Base-by-base conservation (phyloP, 2,113 vertebrate species). In the Xenotilapia longispinis region DNA sequence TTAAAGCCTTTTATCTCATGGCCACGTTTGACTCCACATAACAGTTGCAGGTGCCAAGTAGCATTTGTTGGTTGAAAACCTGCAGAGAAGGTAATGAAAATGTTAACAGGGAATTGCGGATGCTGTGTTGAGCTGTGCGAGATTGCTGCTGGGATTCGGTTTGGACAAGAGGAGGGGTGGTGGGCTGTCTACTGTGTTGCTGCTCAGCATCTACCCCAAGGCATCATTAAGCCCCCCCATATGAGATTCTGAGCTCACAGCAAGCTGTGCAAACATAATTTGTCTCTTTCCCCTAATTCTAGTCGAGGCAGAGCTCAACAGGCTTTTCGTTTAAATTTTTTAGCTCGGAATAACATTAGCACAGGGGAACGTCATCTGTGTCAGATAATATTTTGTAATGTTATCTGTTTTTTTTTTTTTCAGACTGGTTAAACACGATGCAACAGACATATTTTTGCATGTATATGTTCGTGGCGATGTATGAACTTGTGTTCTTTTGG, bases 241-340 rank as follows among this genome's bases (percentile, higher is more conserved):
- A 91, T 93, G 93, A 93, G 87, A 82, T 87, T 83, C 75, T 87
- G 89, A 93, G 90, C 93, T 80, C 38, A 21, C 36, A 38, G 88
- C 93, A 95, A 94, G 93, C 95, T 95, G 94, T 93, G 92, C 93
- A 96, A 96, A 95, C 93, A 94, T 91, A 40, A 94, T 94, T 95
- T 91, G 81, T 89, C 89, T 89, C 85, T 84, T 83, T 86, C 19
- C 42, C 89, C 84, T 91, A 82, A 93, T 94, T 96, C 90, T 90
- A 87, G 89, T 92, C 87, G 91, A 92, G 90, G 90, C 90, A 57
- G 84, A 89, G 87, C 90, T 91, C 94, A 91, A 92, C 92, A 94
- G 89, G 92, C 85, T 49, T 92, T 93, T 93, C 81, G 49, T 89
- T 90, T 86, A 84, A 80, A 55, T 87, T 89, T 87, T 94, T 84